Base-by-base conservation (phyloP, 2,888 invertebrate species). In the Tetranychus piercei region DNA sequence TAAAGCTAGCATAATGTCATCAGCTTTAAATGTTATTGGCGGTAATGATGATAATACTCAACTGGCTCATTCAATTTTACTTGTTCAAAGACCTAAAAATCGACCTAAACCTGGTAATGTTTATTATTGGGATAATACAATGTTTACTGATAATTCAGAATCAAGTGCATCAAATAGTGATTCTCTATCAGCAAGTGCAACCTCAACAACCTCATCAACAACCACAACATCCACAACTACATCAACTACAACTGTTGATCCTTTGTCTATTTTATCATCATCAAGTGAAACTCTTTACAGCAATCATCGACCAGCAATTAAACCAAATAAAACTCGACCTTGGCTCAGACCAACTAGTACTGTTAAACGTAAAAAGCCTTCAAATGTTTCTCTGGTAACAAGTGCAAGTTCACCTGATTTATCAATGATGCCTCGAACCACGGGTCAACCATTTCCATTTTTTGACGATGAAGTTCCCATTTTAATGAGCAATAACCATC, bases 11-110 rank as follows among this genome's bases (percentile, higher is more conserved):
- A n/a, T 71, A 18, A 75, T 69, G 11, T 76, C 76, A 15, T 65
- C 76, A 9, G 64, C 75, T 22, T 44, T 76, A 9, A 75, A 76
- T 67, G 76, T 76, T 22, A 71, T 76, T 20, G 76, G 75, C 55
- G 72, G 55, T n/a, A 34, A 55, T 18, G 67, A 66, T 44, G 64
- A 76, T 15, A 69, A 74, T 44, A 76, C 75, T 23, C 73, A 75
- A 71, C 23, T 76, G 43, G 75, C 75, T 18, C 76, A 76, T 66
- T 73, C 65, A 20, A 70, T 76, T 22, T 67, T 76, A 44, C 22
- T 76, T 1, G 73, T 76, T 66, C 74, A 73, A 22, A 67, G 72
- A 44, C 71, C 67, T 45, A 66, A 69, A 18, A 71, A 65, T 65
- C 69, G 69, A 18, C 69, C 69, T 9, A 23, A 69, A 69, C 69